Conservation (phyloP, 1,140 invertebrate species). For the Oncopodura yosiiana region DNA sequence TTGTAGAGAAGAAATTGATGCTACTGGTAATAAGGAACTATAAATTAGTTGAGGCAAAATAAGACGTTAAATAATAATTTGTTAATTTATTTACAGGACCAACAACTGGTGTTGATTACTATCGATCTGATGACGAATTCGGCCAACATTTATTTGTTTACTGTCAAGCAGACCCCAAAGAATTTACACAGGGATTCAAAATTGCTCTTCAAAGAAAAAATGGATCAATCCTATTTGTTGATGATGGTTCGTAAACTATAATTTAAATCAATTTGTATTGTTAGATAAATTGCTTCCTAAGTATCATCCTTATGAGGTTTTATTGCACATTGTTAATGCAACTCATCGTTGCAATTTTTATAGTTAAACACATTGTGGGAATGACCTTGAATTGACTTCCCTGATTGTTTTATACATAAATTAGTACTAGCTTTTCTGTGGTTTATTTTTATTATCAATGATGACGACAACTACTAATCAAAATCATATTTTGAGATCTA, state of each 20-base stretch:
- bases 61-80: not conserved
- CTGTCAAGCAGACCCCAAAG: conserved; percentile 20
- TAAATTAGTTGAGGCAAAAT: not conserved
- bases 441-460: too few species aligned
- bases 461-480: too few species aligned
- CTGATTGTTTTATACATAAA: too few species aligned
- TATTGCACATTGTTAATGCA: too few species aligned
- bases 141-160: conserved; percentile 12
- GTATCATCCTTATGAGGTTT: too few species aligned
- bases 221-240: conserved; percentile 16
- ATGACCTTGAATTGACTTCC: too few species aligned
- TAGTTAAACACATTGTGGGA: too few species aligned
- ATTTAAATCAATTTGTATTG: too few species aligned
- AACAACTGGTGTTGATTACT: conserved; percentile 18
- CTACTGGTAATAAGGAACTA: not conserved
- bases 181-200: conserved; percentile 23
- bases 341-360: too few species aligned
- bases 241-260: conserved; percentile 8
- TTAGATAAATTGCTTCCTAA: too few species aligned
- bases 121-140: conserved; percentile 6
- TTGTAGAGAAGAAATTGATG: conserved; percentile 20
- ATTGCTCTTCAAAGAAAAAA: conserved; percentile 15
- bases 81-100: not conserved
- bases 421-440: too few species aligned
- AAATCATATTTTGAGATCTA: too few species aligned